Conservation (phyloP, 1,140 invertebrate species). For the Melitaea cinxia region DNA sequence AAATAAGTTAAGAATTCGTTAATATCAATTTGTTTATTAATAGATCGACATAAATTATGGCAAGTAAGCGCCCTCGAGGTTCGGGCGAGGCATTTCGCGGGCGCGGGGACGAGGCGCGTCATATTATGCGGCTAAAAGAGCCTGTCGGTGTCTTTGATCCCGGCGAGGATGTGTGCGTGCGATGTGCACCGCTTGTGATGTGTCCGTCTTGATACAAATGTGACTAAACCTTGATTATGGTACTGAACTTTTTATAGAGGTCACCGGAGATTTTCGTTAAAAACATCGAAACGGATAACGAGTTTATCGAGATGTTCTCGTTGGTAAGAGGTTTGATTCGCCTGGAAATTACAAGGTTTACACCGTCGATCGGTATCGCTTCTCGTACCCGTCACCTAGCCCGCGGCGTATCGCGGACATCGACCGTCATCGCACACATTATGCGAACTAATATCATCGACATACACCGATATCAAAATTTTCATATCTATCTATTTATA, state of each 20-base stretch:
- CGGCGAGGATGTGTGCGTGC: conserved; percentile 58
- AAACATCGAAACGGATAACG: conserved; percentile 31
- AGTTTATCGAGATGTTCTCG: conserved; percentile 33
- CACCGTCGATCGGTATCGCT: conserved; percentile 61
- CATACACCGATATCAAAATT: conserved; percentile 27
- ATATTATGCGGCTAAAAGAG: conserved; percentile 81
- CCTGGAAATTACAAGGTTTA: conserved; percentile 67
- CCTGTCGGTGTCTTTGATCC: conserved; percentile 81
- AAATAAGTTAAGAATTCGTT: conserved; percentile 57
- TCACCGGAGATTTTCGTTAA: conserved; percentile 54
- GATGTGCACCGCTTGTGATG: conserved; percentile 70
- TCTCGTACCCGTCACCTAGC: conserved; percentile 59
- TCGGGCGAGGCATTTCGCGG: conserved; percentile 59
- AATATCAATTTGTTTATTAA: conserved; percentile 80
- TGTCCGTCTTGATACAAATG: conserved; percentile 76
- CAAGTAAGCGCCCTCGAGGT: conserved; percentile 71
- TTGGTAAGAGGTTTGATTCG: conserved; percentile 38
- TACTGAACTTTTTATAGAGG: conserved; percentile 73
- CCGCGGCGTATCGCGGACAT: conserved; percentile 55
- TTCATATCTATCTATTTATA: not conserved
- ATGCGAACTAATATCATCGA: conserved; percentile 55
- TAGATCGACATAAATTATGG: conserved; percentile 78
- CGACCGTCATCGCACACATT: conserved; percentile 56
- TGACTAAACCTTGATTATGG: conserved; percentile 80
- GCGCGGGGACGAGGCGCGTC: conserved; percentile 68